Conservation (phyloP, 1,140 invertebrate species). For the Pseudomyrmex concolor region DNA sequence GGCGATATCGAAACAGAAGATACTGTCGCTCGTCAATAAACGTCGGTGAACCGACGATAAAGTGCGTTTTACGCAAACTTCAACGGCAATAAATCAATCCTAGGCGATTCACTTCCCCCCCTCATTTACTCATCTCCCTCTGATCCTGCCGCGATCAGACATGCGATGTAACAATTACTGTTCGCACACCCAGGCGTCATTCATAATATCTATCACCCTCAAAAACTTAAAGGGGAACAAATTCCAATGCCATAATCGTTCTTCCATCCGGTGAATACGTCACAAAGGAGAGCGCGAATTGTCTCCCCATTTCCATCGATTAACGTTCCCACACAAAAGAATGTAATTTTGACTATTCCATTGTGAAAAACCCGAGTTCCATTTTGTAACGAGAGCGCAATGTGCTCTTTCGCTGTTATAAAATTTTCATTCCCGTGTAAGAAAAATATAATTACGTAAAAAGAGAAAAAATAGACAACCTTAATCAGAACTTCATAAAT, state of each 20-base stretch:
- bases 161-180: constrained; percentile 81
- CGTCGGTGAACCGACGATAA: constrained; percentile 14
- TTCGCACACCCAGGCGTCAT: constrained; percentile 68
- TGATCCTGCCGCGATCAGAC: constrained; percentile 74
- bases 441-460: no score
- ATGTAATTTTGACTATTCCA: constrained; percentile 25
- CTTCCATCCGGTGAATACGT: constrained; percentile 43
- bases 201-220: constrained; percentile 77
- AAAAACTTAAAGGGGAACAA: constrained; percentile 65
- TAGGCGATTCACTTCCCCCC: constrained; percentile 68
- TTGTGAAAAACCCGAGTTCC: background rate
- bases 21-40: background rate
- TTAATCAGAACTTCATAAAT: no score
- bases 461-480: no score
- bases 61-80: constrained; percentile 71
- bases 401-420: background rate
- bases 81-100: constrained; percentile 78
- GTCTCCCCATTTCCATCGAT: constrained; percentile 14
- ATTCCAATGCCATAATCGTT: constrained; percentile 32
- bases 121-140: constrained; percentile 58
- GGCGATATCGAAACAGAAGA: constrained; percentile 25
- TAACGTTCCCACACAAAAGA: constrained; percentile 8
- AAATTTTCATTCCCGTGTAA: no score
- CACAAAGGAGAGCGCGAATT: constrained; percentile 18
- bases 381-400: background rate